Base-by-base conservation (phyloP, 1,140 invertebrate species). In the Coelopa frigida region DNA sequence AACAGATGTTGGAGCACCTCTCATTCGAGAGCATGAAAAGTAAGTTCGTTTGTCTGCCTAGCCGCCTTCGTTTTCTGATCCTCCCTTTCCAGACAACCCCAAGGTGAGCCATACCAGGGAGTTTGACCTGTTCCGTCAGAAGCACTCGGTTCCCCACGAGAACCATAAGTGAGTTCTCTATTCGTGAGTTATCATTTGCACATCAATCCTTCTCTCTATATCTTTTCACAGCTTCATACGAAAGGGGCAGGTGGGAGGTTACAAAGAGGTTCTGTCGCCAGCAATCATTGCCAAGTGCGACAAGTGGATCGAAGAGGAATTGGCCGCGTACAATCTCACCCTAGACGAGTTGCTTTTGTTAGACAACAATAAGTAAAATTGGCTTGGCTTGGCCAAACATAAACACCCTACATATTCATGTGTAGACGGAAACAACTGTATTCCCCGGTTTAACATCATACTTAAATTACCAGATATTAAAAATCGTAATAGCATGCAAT, bases 21-120 rank as follows among this genome's bases (percentile, higher is more conserved):
- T 66, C 59, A 0, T 67, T 66, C 4, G 59, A 61, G 0, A 53
- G 65, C 50, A 65, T 67, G 58, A 67, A 59, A 22, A 61, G 61
- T 65, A 18, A 11, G 41, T 44, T 23, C n/a, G n/a, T 29, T 29
- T 29, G n/a, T n/a, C n/a, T n/a, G n/a, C n/a, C n/a, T n/a, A n/a
- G n/a, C n/a, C n/a, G n/a, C n/a, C n/a, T n/a, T n/a, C n/a, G n/a
- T 29, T 29, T n/a, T 29, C 27, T 29, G 27, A n/a, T n/a, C 7
- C 27, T 7, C 27, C 27, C 27, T 29, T 7, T 8, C 27, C n/a
- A 8, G 27, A 36, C 11, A 48, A 48, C 31, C 31, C 46, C 10
- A 48, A 48, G 43, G 14, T 40, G 7, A 42, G 43, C 31, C 46
- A 48, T 29, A 7, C 17, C 6, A 42, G 46, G 46, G 46, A 48